Evolutionary conservation across 2,113 vertebrate species (phyloP).

Genomic region (Chauna torquata): DNA sequence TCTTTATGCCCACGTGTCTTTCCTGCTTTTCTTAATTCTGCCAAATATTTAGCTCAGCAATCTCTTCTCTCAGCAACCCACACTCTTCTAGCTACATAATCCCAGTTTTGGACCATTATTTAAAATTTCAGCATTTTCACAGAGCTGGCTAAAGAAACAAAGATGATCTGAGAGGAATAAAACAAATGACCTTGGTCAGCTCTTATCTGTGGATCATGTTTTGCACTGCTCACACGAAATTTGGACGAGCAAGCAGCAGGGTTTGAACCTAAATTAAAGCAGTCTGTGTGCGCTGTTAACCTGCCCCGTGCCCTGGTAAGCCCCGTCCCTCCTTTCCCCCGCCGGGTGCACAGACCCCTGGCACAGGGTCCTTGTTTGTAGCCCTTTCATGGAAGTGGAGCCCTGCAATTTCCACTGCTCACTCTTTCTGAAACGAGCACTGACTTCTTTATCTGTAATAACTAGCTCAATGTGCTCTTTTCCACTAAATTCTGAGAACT

Average conservation of each 20-base stretch:
- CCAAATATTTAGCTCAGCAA: constrained; percentile 68
- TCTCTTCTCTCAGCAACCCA: constrained; percentile 36
- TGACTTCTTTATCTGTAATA: background rate
- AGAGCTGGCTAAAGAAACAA: background rate
- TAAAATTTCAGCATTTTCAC: constrained; percentile 1
- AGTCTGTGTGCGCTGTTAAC: rapidly evolving
- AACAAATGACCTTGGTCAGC: background rate
- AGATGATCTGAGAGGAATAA: background rate
- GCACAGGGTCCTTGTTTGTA: background rate
- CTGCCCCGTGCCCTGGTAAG: background rate
- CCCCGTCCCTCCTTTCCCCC: rapidly evolving
- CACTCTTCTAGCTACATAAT: background rate
- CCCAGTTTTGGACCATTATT: constrained; percentile 39
- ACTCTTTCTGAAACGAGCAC: background rate
- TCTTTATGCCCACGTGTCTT: constrained; percentile 60
- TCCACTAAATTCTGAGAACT: background rate
- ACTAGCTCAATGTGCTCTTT: background rate
- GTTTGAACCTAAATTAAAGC: rapidly evolving
- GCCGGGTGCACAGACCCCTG: background rate
- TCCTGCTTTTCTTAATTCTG: constrained; percentile 61
- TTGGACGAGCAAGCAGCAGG: background rate
- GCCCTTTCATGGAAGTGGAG: background rate
- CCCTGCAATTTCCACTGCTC: background rate
- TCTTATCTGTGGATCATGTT: background rate
- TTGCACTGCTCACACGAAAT: rapidly evolving